Evolutionary conservation across 2,113 vertebrate genomes (phyloP), one percentile per base, ranked within the genome.

Genomic region (Sylvietta virens): DNA sequence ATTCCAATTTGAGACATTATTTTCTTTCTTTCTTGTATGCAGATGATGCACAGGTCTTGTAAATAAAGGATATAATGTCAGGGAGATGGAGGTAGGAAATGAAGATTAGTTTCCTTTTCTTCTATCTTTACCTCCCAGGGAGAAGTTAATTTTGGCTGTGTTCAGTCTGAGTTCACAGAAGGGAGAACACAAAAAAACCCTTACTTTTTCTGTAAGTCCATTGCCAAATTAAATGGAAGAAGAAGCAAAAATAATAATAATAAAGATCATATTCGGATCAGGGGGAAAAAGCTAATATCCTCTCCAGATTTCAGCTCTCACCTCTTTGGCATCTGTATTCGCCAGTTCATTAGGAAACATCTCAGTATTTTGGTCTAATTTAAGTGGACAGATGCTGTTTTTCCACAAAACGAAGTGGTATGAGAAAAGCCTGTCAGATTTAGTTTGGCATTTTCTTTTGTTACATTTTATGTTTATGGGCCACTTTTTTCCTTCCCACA

Each of bases 151-250:
- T 98, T 97, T 93, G 94, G 50, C 62, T 88, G 48, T 85, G 76
- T 94, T 89, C 88, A 95, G 45, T 71, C 95, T 88, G 92, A 95
- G 94, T 97, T 98, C 95, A 94, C 82, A 53, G 66, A 97, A 97
- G 58, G 58, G 91, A 97, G 94, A 96, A 90, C 85, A 90, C 82
- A 92, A 77, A 96, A 92, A 93, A 84, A 35, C 44, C 21, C 67
- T 89, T 44, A 81, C 56, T 85, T 97, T 54, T 96, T 96, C 73
- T 91, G 69, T 94, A 94, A 94, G 48, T 83, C 74, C 78, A 44
- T 72, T 98, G 94, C 94, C 97, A 97, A 93, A 92, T 93, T 83
- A 96, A 97, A 96, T 89, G 86, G 89, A 94, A 96, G 89, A 94
- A 65, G 48, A 57, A 95, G 69, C 71, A 83, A 96, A 70, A 93